phyloP scores from a whole-genome alignment of 2,113 vertebrate species.

The crab-eating macaque (Macaca fascicularis) region DNA sequence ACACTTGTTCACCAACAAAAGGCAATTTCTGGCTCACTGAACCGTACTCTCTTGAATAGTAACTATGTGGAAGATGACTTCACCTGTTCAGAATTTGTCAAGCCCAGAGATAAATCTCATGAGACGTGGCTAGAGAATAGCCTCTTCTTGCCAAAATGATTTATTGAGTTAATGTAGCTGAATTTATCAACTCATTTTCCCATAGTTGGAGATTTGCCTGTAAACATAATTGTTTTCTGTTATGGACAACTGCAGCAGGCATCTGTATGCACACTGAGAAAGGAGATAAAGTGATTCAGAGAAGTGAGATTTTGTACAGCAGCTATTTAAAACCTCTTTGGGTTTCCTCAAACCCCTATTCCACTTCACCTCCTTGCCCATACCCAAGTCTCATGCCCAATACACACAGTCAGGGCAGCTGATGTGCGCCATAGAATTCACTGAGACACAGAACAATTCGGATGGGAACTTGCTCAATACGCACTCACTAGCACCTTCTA shows the following conservation, averaged over 20 bases:
- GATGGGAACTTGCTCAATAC: fast-evolving
- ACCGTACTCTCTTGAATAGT: neutral
- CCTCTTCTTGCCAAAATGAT: neutral
- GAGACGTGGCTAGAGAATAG: neutral
- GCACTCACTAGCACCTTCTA: neutral
- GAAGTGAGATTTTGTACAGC: neutral
- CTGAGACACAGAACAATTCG: neutral
- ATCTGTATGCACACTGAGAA: neutral
- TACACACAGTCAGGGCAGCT: neutral
- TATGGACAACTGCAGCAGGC: neutral
- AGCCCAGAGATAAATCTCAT: neutral
- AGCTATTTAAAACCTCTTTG: neutral
- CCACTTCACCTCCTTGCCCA: neutral
- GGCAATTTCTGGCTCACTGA: neutral
- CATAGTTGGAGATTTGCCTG: neutral
- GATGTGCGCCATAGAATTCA: neutral
- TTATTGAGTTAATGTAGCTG: neutral
- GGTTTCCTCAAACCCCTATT: neutral
- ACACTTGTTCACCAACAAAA: neutral
- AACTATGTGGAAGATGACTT: neutral
- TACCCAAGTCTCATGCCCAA: neutral
- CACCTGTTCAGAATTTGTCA: neutral
- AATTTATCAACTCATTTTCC: neutral
- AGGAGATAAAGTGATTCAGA: neutral
- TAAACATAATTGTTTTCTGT: neutral